Evolutionary conservation across 1,140 invertebrate species (phyloP), one percentile per base, ranked within the genome.

Genomic region (Bacillus rossius): DNA sequence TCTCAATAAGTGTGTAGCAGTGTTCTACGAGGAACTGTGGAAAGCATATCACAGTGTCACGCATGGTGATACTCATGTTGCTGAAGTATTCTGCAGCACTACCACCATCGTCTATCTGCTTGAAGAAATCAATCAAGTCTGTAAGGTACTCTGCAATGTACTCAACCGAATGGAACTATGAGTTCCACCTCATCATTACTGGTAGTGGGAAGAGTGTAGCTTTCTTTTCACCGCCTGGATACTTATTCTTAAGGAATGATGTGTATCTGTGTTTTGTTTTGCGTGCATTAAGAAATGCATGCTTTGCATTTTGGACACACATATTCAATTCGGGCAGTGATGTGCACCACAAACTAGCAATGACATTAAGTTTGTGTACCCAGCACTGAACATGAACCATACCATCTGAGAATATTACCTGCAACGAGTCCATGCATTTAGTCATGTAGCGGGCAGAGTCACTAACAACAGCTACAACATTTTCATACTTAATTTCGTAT

Each of bases 331-430:
- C 38, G 20, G 23, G 17, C 2, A 47, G 17, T n/a, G 17, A n/a
- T 14, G 7, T 29, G n/a, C 20, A 2, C 34, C 34, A 48, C 37
- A 55, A 20, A 29, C 37, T 55, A 13, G 37, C 53, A 8, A 55
- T 42, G 17, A 52, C 17, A 45, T 55, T 55, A 13, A 55, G 53
- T 47, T 55, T 49, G 43, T 55, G 53, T 17, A 42, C 53, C 53
- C 53, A 55, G 20, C 53, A 55, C 38, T 55, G 53, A 23, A 29
- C 42, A 47, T 45, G 53, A 13, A 55, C 43, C 20, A 55, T 16
- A 4, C 43, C 19, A 47, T 10, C 17, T 1, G 23, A 23, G 19
- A 45, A n/a, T 29, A 22, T 2, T 17, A 55, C 16, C 25, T 42
- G 8, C n/a, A 55, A 8, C 14, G 40, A 42, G 23, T 55, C 29